Evolutionary conservation across 2,113 vertebrate species (phyloP), one percentile per base, ranked within the genome.

Genomic region (Orcinus orca): DNA sequence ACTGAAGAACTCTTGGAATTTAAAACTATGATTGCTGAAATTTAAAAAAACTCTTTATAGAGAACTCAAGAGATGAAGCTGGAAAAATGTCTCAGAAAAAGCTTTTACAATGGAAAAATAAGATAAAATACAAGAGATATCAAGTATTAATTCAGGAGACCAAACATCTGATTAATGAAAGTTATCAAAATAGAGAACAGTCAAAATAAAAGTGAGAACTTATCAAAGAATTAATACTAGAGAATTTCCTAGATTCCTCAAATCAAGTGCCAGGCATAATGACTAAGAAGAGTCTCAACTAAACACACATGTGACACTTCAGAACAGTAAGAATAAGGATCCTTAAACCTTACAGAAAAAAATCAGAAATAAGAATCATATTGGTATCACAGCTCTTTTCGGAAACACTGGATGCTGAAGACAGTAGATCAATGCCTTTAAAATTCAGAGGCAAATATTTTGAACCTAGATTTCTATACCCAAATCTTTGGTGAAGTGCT

Each of bases 161-260:
- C 13, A 7, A 73, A 26, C 13, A 77, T 62, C 33, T 26, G 55
- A 94, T 90, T 50, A 79, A 62, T 53, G 91, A n/a, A n/a, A 79
- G 55, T 80, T 89, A 58, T 55, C 74, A 55, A 93, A 90, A 26
- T 29, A 95, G 53, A 87, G 44, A 80, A 82, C 11, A 55, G 67
- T 86, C 33, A 79, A 86, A 95, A 89, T 26, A 80, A 58, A 90
- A 96, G 36, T 41, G 71, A 81, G 33, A 60, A 70, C 47, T 58
- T 93, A 71, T 26, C 65, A 62, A 95, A 88, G 38, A 88, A 91
- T 88, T 85, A 74, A 84, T 53, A 41, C 33, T 65, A 96, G 81
- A 73, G n/a, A 85, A 83, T 74, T 81, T 88, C 41, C 3, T 82
- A 41, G 33, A 58, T 92, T 76, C 79, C 93, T 88, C 55, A 79